Evolutionary conservation across 2,797 vertebrate genomes (phyloP), one percentile per base, ranked within the genome.

Genomic region (Emys orbicularis): DNA sequence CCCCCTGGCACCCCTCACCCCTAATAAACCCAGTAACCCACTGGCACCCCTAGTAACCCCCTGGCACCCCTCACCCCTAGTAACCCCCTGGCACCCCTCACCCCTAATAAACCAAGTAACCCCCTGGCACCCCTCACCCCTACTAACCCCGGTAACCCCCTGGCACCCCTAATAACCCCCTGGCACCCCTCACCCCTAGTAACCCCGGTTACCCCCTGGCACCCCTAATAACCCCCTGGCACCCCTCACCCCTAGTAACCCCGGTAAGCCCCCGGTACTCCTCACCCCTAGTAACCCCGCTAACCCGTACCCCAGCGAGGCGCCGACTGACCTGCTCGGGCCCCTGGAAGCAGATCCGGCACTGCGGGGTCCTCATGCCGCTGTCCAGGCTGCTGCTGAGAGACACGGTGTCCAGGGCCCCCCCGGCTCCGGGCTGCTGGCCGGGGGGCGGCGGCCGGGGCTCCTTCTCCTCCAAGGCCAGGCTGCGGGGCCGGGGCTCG

Each of bases 321-420:
- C 84, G 83, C 82, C 82, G 11, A 34, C 97, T 96, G 98, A 99
- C 99, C 99, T 99, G 99, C 97, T 99, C 99, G 1, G 98, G 99
- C 96, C 99, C 99, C 94, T 99, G 99, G 98, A 99, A 99, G 93
- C 99, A 99, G 98, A 99, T 99, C 96, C 99, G 98, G 98, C 99
- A 99, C 98, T 99, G 99, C 80, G 99, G 99, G 94, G 98, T 99
- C 95, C 99, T 98, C 97, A 99, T 98, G 91, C 99, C 99, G 97
- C 99, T 99, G 92, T 99, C 99, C 80, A 98, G 97, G 96, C 98
- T 99, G 98, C 99, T 99, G 97, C 98, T 98, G 97, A 99, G 98
- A 29, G 99, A 99, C 97, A 99, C 98, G 19, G 98, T 98, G 98
- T 99, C 99, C 98, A 99, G 98, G 76, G 97, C 97, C 81, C 97